phyloP scores from a whole-genome alignment of 2,888 invertebrate genomes.

The Diarsia dahlii region DNA sequence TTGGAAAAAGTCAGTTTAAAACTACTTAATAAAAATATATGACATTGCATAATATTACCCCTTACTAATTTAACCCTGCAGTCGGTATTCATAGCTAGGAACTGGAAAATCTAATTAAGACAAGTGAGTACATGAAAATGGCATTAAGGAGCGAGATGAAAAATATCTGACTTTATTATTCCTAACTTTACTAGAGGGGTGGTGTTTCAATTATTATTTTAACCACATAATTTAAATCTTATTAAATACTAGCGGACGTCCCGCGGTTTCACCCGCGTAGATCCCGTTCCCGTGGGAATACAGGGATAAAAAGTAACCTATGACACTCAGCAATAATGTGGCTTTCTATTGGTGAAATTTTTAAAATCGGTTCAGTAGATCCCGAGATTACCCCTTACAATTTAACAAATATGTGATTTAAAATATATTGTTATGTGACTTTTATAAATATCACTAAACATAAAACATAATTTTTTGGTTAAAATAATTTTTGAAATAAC shows the following conservation, averaged over 20 bases:
- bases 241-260: too few species aligned
- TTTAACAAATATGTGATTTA: too few species aligned
- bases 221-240: background rate
- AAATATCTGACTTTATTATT: slow-evolving; percentile 3
- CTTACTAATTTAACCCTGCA: slow-evolving; percentile 2
- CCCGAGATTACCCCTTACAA: too few species aligned
- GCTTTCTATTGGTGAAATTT: too few species aligned
- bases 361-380: too few species aligned
- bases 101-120: slow-evolving; percentile 15
- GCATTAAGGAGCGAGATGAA: slow-evolving; percentile 28
- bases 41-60: background rate
- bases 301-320: too few species aligned
- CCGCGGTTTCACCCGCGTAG: too few species aligned
- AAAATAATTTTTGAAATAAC: too few species aligned
- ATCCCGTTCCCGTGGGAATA: too few species aligned
- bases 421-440: too few species aligned
- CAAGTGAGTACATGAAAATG: slow-evolving; percentile 28
- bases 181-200: background rate
- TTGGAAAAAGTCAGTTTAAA: background rate
- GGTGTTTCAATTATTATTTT: background rate
- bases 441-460: background rate
- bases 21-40: background rate
- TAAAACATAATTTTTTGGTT: too few species aligned
- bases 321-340: too few species aligned
- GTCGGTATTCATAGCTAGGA: slow-evolving; percentile 7